Percentiles rank a stretch among this genome's conserved stretches.
phyloP scores from a whole-genome alignment of 2,797 vertebrate genomes.

The Limnodromus scolopaceus region DNA sequence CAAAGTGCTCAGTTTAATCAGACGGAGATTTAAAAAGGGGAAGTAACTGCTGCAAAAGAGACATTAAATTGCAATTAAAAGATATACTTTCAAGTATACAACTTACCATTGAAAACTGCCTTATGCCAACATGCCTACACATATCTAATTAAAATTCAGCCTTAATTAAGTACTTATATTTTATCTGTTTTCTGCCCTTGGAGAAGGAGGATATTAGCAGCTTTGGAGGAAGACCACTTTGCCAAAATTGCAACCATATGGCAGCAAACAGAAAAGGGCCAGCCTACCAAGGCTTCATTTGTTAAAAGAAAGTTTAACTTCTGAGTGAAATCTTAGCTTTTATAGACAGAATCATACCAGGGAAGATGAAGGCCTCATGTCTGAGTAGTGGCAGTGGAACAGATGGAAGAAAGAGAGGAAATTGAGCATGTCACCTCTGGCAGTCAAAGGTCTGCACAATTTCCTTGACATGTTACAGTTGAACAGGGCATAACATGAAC shows the following conservation, averaged over 20 bases:
- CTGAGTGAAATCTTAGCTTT: not conserved
- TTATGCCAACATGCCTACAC: constrained; percentile 64
- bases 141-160: constrained; percentile 62
- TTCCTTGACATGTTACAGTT: not conserved
- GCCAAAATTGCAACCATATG: constrained; percentile 61
- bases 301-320: not conserved
- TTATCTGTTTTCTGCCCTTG: constrained; percentile 57
- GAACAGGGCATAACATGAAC: not conserved
- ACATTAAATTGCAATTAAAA: constrained; percentile 8
- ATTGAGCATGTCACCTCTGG: not conserved
- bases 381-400: not conserved
- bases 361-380: not conserved
- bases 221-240: constrained; percentile 59
- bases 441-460: not conserved
- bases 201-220: constrained; percentile 59
- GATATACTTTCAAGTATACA: constrained; percentile 12
- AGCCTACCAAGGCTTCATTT: not conserved
- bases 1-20: not conserved
- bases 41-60: not conserved
- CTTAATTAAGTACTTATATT: constrained; percentile 62
- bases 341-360: not conserved
- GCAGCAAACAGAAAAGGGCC: constrained; percentile 30
- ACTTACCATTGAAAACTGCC: constrained; percentile 1
- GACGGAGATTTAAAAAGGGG: not conserved
- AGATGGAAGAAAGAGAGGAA: not conserved